A percentile compares a stretch with the other conserved stretches of the same genome.
Evolutionary conservation across 2,113 vertebrate genomes (phyloP).

Genomic region (Pelmatolapia mariae): DNA sequence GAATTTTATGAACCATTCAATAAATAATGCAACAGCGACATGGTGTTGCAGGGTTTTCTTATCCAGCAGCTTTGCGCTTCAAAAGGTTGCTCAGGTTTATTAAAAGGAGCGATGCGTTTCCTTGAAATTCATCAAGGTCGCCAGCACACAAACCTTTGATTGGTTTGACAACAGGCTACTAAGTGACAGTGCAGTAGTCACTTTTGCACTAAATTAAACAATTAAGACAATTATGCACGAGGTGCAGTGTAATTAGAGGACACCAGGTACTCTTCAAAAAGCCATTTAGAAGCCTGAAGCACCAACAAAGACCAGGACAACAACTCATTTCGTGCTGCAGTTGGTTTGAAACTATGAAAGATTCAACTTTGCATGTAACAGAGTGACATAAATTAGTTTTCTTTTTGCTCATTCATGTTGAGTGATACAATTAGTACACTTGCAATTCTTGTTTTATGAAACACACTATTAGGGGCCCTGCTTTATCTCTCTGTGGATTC

Average conservation of each 20-base stretch:
- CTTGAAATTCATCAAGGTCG: slow-evolving; percentile 29
- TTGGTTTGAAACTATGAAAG: slow-evolving; percentile 1
- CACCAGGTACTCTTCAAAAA: slow-evolving; percentile 58
- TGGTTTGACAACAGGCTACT: slow-evolving; percentile 33
- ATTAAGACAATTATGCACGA: slow-evolving; percentile 64
- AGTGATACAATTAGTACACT: not conserved
- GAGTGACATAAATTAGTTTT: not conserved
- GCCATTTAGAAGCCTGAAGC: slow-evolving; percentile 53
- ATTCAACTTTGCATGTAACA: not conserved
- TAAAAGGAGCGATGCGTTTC: slow-evolving; percentile 9
- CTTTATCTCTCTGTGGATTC: not conserved
- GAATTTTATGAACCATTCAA: slow-evolving; percentile 17
- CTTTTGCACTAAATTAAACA: slow-evolving; percentile 65
- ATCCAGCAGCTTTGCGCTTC: slow-evolving; percentile 4
- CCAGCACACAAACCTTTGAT: slow-evolving; percentile 41
- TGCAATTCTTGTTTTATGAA: not conserved
- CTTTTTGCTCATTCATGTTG: not conserved
- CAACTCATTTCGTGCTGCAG: slow-evolving; percentile 22
- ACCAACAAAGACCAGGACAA: slow-evolving; percentile 23
- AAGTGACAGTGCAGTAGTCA: slow-evolving; percentile 46
- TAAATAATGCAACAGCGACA: not conserved
- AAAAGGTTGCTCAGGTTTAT: slow-evolving; percentile 49
- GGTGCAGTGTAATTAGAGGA: slow-evolving; percentile 54
- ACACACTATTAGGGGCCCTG: not conserved
- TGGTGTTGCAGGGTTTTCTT: slow-evolving; percentile 7